These are phyloP conservation scores for Passer domesticus DNA, from an alignment of 2,113 vertebrate genomes.

Conservation along the genomic window DNA sequence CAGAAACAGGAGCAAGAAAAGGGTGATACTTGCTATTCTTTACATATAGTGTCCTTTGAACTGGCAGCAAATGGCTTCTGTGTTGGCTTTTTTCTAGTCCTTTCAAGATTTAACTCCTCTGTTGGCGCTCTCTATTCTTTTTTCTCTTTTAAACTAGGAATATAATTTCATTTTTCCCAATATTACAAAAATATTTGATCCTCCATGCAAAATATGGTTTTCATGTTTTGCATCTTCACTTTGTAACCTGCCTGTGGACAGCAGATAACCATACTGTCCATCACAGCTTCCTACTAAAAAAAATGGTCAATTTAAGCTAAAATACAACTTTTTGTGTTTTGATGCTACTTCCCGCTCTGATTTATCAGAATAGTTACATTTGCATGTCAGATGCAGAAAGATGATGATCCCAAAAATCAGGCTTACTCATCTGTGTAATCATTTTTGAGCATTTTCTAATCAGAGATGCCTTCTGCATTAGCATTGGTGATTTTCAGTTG, in stretches of 20 bases:
- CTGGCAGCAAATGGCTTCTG: background rate
- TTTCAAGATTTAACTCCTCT: constrained; percentile 8
- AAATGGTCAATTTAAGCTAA: background rate
- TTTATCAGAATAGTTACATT: constrained; percentile 34
- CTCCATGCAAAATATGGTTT: background rate
- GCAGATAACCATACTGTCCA: background rate
- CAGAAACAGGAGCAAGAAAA: background rate
- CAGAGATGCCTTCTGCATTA: constrained; percentile 42
- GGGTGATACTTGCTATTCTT: background rate
- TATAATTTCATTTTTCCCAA: constrained; percentile 6
- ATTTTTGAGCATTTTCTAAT: constrained; percentile 53
- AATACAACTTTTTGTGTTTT: background rate
- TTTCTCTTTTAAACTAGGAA: background rate
- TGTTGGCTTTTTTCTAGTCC: background rate
- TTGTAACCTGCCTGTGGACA: background rate
- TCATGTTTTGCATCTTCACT: background rate
- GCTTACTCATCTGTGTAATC: constrained; percentile 69
- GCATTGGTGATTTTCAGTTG: constrained; percentile 48
- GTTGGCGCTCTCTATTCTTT: background rate
- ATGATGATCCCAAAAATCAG: constrained; percentile 51
- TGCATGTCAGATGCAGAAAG: constrained; percentile 43
- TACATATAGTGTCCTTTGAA: background rate
- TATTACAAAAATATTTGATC: background rate
- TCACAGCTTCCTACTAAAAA: background rate
- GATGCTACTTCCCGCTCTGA: background rate